Percentiles rank a stretch among this genome's conserved stretches.
Conservation (phyloP, 2,113 vertebrate genomes). For the Pseudorectes ferrugineus region DNA sequence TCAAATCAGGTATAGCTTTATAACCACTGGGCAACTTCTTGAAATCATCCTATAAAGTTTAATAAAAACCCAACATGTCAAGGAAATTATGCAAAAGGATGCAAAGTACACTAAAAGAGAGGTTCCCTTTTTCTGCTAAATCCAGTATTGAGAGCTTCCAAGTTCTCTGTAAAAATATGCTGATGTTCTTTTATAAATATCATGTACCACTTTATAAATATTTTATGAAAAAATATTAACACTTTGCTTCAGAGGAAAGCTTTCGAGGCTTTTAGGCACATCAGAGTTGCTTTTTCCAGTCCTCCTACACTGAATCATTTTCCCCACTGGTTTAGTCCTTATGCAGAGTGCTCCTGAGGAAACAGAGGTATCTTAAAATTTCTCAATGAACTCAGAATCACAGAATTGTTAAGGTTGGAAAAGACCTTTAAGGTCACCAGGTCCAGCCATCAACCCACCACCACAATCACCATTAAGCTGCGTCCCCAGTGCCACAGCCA, state of each 20-base stretch:
- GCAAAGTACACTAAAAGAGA: not conserved
- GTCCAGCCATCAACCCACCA: rapidly evolving
- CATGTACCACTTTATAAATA: not conserved
- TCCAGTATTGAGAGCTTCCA: not conserved
- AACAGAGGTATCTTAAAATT: not conserved
- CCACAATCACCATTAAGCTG: rapidly evolving
- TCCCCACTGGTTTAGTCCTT: not conserved
- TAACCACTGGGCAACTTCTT: not conserved
- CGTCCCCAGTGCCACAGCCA: not conserved
- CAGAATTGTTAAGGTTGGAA: not conserved
- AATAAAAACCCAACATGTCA: not conserved
- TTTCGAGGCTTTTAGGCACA: not conserved
- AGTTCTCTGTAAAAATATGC: not conserved
- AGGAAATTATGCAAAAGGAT: not conserved
- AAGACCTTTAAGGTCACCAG: not conserved
- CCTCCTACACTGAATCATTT: not conserved
- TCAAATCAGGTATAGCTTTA: not conserved
- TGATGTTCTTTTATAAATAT: not conserved
- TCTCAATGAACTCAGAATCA: not conserved
- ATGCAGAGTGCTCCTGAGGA: not conserved
- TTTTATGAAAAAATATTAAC: not conserved
- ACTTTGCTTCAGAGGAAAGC: not conserved
- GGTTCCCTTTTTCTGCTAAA: not conserved
- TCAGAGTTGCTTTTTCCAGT: not conserved
- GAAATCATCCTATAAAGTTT: not conserved